Base-by-base conservation (phyloP, 2,113 vertebrate genomes). In the Varanus salvator region DNA sequence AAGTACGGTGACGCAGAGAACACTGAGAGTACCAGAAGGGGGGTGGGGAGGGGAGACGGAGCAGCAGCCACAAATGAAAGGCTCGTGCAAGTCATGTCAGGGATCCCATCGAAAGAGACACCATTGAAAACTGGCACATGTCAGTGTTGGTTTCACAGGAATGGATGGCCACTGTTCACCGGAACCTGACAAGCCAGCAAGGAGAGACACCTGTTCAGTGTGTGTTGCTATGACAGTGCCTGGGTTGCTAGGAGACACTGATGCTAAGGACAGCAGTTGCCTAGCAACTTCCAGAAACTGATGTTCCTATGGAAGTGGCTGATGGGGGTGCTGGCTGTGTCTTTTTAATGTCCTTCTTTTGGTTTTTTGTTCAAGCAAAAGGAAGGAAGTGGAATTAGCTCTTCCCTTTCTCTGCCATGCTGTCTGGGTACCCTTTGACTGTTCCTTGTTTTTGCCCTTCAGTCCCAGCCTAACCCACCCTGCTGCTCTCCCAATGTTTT, bases 241-340 rank as follows among this genome's bases (percentile, higher is more conserved):
- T 0, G 11, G 64, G 90, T 90, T 92, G 85, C 90, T 75, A 93
- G 87, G 88, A 52, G 87, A 90, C 4, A 0, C 80, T 80, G 89
- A 89, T 50, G 38, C 34, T 64, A n/a, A 90, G 82, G 64, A 5
- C 3, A 68, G 2, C 21, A 14, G 86, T 87, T 94, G 93, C 91
- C 87, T 85, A 89, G 89, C n/a, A 92, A 83, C 86, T 72, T 83
- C 48, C 88, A 72, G 75, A 90, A 89, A 80, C 76, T 86, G 86
- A 29, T 66, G 68, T 84, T 88, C 81, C 77, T 80, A 19, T 69
- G 80, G 84, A 77, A 88, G 44, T 75, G 84, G 90, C 17, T 12
- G n/a, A 34, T 27, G 76, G 60, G 21, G 84, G 81, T 91, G 68
- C 50, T 1, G 0, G 64, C 80, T 8, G 38, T 19, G 1, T 21